phyloP scores from a whole-genome alignment of 1,140 invertebrate genomes.

The Bombus huntii region DNA sequence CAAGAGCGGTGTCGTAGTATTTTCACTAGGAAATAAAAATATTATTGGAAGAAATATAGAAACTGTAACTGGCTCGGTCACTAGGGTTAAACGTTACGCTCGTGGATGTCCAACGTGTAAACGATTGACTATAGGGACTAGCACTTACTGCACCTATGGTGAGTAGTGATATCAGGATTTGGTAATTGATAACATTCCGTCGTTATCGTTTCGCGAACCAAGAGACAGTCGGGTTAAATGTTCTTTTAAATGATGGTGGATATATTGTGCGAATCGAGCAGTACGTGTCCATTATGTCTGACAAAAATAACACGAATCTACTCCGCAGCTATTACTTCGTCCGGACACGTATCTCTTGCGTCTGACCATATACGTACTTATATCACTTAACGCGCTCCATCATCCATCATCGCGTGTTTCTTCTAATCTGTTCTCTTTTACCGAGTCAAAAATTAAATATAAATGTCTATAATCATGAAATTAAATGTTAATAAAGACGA shows the following conservation, averaged over 20 bases:
- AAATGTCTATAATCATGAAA: neutral
- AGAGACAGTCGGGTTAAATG: too few relatives aligned
- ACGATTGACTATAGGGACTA: conserved; percentile 39
- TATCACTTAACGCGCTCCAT: neutral
- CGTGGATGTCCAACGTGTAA: neutral
- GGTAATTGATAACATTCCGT: too few relatives aligned
- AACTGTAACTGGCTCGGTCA: too few relatives aligned
- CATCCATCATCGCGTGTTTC: neutral
- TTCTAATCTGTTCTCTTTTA: neutral
- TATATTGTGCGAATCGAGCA: too few relatives aligned
- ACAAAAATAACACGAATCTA: neutral
- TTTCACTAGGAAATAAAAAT: too few relatives aligned
- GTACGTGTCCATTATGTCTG: neutral
- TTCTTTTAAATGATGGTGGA: too few relatives aligned
- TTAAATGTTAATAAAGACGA: neutral
- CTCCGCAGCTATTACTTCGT: neutral
- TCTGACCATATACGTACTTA: neutral
- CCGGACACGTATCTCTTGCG: neutral
- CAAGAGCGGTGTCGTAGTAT: too few relatives aligned
- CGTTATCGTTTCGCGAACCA: too few relatives aligned
- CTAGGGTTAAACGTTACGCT: conserved; percentile 35
- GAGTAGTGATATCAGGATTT: too few relatives aligned
- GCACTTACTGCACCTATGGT: too few relatives aligned
- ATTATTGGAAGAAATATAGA: too few relatives aligned
- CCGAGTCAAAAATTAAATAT: neutral